Evolutionary conservation across 2,888 invertebrate species (phyloP), one percentile per base, ranked within the genome.

Genomic region (Limnephilus auricula): DNA sequence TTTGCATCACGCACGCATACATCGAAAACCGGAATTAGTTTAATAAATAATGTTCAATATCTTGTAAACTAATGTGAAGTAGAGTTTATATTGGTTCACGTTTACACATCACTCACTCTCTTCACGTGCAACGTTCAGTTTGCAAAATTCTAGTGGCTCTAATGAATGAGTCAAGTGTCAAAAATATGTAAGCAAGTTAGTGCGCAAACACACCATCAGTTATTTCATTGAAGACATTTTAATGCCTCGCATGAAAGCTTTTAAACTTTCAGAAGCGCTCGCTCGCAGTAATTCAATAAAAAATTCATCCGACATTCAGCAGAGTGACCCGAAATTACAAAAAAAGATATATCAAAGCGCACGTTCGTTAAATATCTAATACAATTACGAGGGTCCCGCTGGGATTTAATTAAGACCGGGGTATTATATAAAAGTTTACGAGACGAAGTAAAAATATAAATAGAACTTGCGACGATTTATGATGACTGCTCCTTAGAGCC

Each of bases 221-320:
- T 32, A 32, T 80, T 80, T 32, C 31, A 31, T 6, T 80, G 15
- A 32, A 80, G 80, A 80, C 3, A 31, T 84, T 84, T 84, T 84
- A 40, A 84, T 37, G 34, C 12, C 18, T 37, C 10, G 84, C 84
- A 40, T 84, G 84, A 84, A 84, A 84, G 84, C 84, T 84, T 84
- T 80, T 32, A 31, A 80, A 80, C 1, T 80, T 84, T 12, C 12
- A 37, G 84, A n/a, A 40, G 40, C 84, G 4, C 40, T 40, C 18
- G 18, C 37, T 40, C 12, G 0, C 31, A 5, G 25, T 84, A 84
- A 84, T 84, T 84, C 84, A n/a, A 84, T 84, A 9, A 37, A 37
- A 83, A 83, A 30, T 37, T 83, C 83, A 37, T 25, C n/a, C 13
- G 40, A 34, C 84, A 37, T 84, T 83, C 84, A 37, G 6, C 10